Evolutionary conservation across 2,888 invertebrate genomes (phyloP).

Genomic region (Anagyrus pseudococci): DNA sequence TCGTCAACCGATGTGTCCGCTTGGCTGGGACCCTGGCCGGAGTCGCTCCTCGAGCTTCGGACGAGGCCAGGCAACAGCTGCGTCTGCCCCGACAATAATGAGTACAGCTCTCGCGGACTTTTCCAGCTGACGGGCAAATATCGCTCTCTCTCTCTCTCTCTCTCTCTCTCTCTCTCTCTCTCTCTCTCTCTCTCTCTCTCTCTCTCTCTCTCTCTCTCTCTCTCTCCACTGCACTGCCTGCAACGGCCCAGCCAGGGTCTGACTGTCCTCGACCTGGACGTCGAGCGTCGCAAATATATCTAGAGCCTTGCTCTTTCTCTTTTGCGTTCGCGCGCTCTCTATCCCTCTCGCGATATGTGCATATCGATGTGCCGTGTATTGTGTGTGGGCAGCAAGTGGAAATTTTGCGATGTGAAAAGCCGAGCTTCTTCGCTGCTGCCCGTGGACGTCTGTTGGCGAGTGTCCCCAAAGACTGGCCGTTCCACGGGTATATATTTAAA

Average conservation of each 20-base stretch:
- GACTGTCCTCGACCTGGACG: too few species aligned
- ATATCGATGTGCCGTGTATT: neutral
- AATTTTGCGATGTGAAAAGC: neutral
- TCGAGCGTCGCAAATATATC: too few species aligned
- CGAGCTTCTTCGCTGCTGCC: neutral
- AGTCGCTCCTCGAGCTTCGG: too few species aligned
- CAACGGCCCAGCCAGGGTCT: neutral
- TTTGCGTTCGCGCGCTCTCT: too few species aligned
- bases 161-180: slow-evolving; percentile 3
- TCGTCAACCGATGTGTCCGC: too few species aligned
- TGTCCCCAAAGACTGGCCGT: neutral
- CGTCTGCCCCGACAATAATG: too few species aligned
- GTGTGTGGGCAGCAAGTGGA: neutral
- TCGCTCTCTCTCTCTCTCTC: slow-evolving; percentile 1
- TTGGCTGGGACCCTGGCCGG: too few species aligned
- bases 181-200: neutral
- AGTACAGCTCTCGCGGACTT: too few species aligned
- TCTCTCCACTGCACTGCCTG: neutral
- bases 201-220: slow-evolving; percentile 2
- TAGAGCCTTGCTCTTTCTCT: too few species aligned
- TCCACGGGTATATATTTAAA: neutral
- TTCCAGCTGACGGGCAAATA: too few species aligned
- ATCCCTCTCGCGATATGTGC: too few species aligned
- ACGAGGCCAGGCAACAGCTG: too few species aligned
- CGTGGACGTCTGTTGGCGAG: neutral